Conservation (phyloP, 2,113 vertebrate species). For the Megaceryle maxima region DNA sequence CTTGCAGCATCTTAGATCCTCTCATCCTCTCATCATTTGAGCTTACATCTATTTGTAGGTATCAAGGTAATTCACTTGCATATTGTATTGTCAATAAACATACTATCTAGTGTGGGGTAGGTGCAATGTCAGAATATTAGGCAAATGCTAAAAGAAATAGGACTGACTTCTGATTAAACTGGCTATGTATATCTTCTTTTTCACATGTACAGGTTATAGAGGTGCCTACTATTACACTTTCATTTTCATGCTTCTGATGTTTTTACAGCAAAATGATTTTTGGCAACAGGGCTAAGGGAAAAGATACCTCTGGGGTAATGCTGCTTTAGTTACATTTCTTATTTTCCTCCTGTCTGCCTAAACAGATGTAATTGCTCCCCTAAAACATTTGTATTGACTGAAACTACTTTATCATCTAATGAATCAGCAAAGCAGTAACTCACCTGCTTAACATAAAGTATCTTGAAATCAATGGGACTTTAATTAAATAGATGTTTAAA, state of each 20-base stretch:
- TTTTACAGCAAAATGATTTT: not conserved
- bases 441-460: not conserved
- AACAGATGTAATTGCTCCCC: not conserved
- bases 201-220: not conserved
- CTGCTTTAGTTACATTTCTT: not conserved
- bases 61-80: not conserved
- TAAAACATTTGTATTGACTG: constrained; percentile 1
- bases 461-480: not conserved
- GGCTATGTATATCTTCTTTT: not conserved
- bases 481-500: not conserved
- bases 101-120: not conserved
- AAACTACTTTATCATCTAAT: not conserved
- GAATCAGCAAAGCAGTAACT: not conserved
- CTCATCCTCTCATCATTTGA: not conserved
- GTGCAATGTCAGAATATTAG: not conserved
- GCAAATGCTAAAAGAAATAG: not conserved
- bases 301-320: not conserved
- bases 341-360: not conserved
- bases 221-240: not conserved
- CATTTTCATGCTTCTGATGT: not conserved
- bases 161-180: not conserved
- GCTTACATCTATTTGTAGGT: not conserved
- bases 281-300: not conserved
- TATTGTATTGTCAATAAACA: not conserved
- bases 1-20: not conserved